Evolutionary conservation across 2,888 invertebrate species (phyloP).

Genomic region (Choreutis nemorana): DNA sequence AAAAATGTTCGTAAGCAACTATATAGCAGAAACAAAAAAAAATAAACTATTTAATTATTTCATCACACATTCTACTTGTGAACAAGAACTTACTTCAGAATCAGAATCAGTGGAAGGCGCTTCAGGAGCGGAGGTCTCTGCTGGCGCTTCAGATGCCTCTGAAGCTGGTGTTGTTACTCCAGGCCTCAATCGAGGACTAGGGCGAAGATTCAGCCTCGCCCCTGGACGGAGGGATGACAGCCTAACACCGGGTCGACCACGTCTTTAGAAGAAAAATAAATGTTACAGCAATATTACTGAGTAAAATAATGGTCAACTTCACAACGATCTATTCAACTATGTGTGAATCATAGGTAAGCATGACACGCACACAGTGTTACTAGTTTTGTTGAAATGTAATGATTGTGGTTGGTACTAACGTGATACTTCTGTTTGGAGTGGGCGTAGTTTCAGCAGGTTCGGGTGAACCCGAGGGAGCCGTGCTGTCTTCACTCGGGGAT

Average conservation of each 20-base stretch:
- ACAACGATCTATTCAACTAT: no score
- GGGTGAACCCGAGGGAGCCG: slow-evolving; percentile 28
- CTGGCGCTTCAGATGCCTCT: slow-evolving; percentile 46
- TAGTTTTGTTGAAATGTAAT: no score
- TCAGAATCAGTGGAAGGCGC: slow-evolving; percentile 37
- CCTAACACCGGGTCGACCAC: slow-evolving; percentile 50
- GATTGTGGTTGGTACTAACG: no score
- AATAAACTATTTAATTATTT: background rate
- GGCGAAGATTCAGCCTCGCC: slow-evolving; percentile 67
- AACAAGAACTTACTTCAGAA: slow-evolving; percentile 27
- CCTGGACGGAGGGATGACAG: slow-evolving; percentile 69
- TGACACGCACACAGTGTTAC: no score
- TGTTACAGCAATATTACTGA: background rate
- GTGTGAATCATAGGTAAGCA: no score
- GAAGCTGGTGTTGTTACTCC: slow-evolving; percentile 50
- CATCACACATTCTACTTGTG: background rate
- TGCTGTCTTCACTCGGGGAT: slow-evolving; percentile 28
- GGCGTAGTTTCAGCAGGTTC: slow-evolving; percentile 48
- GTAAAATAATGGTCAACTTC: no score
- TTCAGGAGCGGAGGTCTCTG: slow-evolving; percentile 44
- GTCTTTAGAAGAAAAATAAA: slow-evolving; percentile 18
- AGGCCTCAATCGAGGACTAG: slow-evolving; percentile 49
- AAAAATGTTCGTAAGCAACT: no score
- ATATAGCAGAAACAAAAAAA: no score
- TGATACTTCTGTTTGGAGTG: slow-evolving; percentile 35